Evolutionary conservation across 2,797 vertebrate species (phyloP).

Genomic region (Sebastes oblongus): DNA sequence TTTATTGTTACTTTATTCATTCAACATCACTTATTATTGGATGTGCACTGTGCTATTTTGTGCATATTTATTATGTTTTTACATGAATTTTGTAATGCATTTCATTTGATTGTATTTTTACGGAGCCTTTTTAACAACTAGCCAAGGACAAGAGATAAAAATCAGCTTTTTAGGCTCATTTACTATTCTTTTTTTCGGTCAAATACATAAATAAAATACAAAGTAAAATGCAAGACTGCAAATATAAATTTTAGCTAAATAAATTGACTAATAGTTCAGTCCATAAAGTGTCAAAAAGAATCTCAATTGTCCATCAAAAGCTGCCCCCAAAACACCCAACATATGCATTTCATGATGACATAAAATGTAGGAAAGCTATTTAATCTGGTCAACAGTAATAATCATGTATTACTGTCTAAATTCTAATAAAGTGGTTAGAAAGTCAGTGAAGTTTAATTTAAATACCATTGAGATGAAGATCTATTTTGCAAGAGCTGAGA

Average conservation of each 20-base stretch:
- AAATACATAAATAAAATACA: background rate
- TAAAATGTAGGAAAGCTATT: background rate
- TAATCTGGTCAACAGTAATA: background rate
- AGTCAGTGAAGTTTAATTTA: background rate
- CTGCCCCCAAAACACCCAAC: background rate
- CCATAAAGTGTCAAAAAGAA: background rate
- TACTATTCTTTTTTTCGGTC: background rate
- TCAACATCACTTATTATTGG: background rate
- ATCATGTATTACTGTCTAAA: background rate
- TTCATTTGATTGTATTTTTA: background rate
- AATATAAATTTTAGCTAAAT: background rate
- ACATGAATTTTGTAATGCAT: background rate
- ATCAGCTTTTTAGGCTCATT: fast-evolving
- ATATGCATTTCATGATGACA: background rate
- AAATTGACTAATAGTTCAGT: background rate
- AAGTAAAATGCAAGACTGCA: no score
- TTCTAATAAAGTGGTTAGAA: background rate
- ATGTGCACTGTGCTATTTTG: background rate
- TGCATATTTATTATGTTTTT: background rate
- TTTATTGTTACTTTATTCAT: background rate
- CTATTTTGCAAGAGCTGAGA: background rate
- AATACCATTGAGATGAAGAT: background rate
- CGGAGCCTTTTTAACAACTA: background rate
- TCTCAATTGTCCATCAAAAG: background rate
- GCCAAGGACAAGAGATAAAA: background rate